Percentiles rank a stretch among this genome's conserved stretches.
Evolutionary conservation across 2,888 invertebrate genomes (phyloP).

Genomic region (Plutella xylostella): DNA sequence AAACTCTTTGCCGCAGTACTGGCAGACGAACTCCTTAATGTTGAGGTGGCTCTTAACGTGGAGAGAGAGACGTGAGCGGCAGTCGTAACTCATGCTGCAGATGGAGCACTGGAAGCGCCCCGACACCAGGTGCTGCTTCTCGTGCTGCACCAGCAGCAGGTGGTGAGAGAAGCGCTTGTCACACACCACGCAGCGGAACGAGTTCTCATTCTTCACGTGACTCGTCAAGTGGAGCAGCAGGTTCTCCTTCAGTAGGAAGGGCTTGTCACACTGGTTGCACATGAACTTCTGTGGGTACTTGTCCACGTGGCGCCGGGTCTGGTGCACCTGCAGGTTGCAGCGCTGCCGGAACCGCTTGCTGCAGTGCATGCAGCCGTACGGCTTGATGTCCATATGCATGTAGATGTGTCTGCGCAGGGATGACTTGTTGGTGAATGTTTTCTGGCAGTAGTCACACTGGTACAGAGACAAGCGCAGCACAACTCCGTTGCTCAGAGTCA

Average conservation of each 20-base stretch:
- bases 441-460: constrained; percentile 73
- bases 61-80: constrained; percentile 70
- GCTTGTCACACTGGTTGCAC: constrained; percentile 81
- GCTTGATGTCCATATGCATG: constrained; percentile 74
- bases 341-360: constrained; percentile 73
- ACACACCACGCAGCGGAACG: constrained; percentile 77
- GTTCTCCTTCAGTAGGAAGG: constrained; percentile 81
- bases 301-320: constrained; percentile 65
- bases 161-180: constrained; percentile 40
- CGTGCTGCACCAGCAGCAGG: constrained; percentile 71
- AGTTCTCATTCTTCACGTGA: constrained; percentile 78
- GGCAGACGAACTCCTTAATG: constrained; percentile 81
- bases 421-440: constrained; percentile 72
- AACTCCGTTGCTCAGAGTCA: constrained; percentile 26
- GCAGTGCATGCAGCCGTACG: constrained; percentile 73
- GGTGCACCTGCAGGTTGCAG: constrained; percentile 74
- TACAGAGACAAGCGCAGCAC: constrained; percentile 27
- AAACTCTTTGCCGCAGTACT: constrained; percentile 84
- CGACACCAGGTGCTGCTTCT: constrained; percentile 78
- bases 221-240: constrained; percentile 78
- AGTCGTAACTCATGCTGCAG: constrained; percentile 79
- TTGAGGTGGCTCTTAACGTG: constrained; percentile 80
- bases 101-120: constrained; percentile 78
- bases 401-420: constrained; percentile 76
- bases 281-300: constrained; percentile 60